Base-by-base conservation (phyloP, 2,888 invertebrate species). In the Meta bourneti region DNA sequence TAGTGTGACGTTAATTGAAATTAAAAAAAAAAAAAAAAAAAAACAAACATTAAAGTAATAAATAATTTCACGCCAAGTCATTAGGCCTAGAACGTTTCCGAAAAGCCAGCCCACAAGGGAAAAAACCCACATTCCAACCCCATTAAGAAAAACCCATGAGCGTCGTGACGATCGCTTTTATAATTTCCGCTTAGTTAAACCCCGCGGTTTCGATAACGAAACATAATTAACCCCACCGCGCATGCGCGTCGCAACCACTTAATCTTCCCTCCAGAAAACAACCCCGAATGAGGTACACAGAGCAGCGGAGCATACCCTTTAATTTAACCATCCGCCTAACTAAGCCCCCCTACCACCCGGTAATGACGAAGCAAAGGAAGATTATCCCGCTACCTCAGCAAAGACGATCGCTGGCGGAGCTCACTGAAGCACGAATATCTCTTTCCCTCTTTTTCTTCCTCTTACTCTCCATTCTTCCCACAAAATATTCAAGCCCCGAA, bases 271-370 rank as follows among this genome's bases (percentile, higher is more conserved):
- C 82, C 82, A 77, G 70, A 72, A 89, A 70, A 75, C 61, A 72
- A 72, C 52, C n/a, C 71, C 72, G 79, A 71, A 87, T 87, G 87
- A 87, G 89, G 83, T 83, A 84, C 79, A 89, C 83, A 90, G 85
- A 74, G 90, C 90, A 90, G 74, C 85, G 49, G 70, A 90, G 90
- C 86, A 86, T 77, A 86, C 86, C 90, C 85, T 82, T 86, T 91
- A 91, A 91, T 91, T 91, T 86, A 86, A 91, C 86, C 90, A 71
- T 86, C 82, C 90, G 75, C 86, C 86, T 86, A 86, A 91, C 90
- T 91, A 91, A 91, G 90, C 82, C 81, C 80, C 70, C 34, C 72
- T 9, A 34, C 34, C 34, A 34, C 51, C n/a, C n/a, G 49, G 80
- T 85, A 91, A 91, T 91, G 90, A 91, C 86, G 81, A 75, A 74